Evolutionary conservation across 2,113 vertebrate species (phyloP).

Genomic region (Nothobranchius furzeri): DNA sequence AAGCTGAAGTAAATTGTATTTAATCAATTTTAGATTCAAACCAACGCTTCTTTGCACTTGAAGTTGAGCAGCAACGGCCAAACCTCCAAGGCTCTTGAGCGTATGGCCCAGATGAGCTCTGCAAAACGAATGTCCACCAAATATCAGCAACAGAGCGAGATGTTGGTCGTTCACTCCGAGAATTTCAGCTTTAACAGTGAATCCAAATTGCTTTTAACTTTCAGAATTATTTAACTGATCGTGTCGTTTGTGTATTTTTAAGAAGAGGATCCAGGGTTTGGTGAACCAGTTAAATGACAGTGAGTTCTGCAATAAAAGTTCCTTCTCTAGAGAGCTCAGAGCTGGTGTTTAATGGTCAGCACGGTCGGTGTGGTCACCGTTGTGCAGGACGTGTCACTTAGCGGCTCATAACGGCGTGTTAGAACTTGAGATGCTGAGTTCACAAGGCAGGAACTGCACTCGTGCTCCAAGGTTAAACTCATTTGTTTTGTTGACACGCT

Average conservation of each 20-base stretch:
- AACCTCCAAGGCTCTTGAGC: conserved; percentile 40
- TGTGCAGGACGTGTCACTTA: conserved; percentile 15
- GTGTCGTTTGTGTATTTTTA: conserved; percentile 21
- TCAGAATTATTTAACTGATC: conserved; percentile 13
- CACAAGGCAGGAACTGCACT: conserved; percentile 14
- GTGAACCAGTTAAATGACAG: conserved; percentile 12
- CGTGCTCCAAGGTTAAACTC: conserved; percentile 60
- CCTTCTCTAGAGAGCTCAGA: conserved; percentile 4
- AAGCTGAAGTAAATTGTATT: conserved; percentile 35
- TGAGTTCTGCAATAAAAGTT: no score
- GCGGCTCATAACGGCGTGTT: conserved; percentile 21
- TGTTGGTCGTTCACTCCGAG: conserved; percentile 33
- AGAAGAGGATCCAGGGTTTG: conserved; percentile 8
- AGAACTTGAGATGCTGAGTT: conserved; percentile 16
- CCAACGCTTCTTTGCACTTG: conserved; percentile 24
- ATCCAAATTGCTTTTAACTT: conserved; percentile 22
- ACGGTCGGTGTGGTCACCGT: conserved; percentile 40
- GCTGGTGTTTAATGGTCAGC: conserved; percentile 11
- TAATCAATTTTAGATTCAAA: conserved; percentile 31
- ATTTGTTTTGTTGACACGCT: conserved; percentile 60
- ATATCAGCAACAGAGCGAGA: conserved; percentile 20
- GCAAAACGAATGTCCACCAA: conserved; percentile 47
- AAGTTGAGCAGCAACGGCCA: conserved; percentile 12
- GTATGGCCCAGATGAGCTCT: conserved; percentile 55
- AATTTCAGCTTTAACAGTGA: conserved; percentile 29